Percentiles rank a stretch among this genome's conserved stretches.
Conservation (phyloP, 1,140 invertebrate species). For the Meloidogyne hapla region DNA sequence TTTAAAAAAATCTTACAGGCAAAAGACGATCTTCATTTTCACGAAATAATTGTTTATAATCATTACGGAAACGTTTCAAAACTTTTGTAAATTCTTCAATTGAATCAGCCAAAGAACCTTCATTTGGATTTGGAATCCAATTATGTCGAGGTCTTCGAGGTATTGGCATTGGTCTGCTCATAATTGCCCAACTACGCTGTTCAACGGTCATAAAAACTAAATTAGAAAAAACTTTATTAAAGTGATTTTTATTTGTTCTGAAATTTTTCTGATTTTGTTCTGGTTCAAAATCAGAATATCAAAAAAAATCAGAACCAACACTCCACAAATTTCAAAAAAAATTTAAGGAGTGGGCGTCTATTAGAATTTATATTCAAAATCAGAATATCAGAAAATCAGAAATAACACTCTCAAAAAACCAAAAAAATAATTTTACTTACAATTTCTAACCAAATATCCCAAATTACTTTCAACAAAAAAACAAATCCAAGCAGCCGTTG, state of each 20-base stretch:
- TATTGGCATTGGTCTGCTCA: neutral
- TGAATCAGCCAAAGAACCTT: constrained; percentile 18
- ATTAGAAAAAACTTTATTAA: neutral
- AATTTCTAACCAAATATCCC: constrained; percentile 17
- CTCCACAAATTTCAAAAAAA: too few species aligned
- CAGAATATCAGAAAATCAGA: too few species aligned
- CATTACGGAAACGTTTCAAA: constrained; percentile 21
- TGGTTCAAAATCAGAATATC: too few species aligned
- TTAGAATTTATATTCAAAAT: too few species aligned
- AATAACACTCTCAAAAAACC: too few species aligned
- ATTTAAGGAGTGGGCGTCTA: too few species aligned
- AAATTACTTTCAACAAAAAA: constrained; percentile 37
- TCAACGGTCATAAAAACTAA: constrained; percentile 32
- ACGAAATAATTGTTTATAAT: constrained; percentile 26
- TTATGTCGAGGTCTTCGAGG: constrained; percentile 27
- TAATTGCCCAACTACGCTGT: constrained; percentile 4
- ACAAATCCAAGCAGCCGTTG: constrained; percentile 30
- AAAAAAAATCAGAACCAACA: too few species aligned
- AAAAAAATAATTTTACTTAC: constrained; percentile 9
- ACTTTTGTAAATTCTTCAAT: constrained; percentile 11
- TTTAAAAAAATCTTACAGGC: neutral
- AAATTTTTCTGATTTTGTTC: neutral
- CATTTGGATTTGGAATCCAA: constrained; percentile 21
- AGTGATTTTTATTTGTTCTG: too few species aligned
- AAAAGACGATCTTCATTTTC: neutral